Evolutionary conservation across 37 sponge, comb jelly and placozoan genomes (phyloP).

Genomic region (Mnemiopsis leidyi): DNA sequence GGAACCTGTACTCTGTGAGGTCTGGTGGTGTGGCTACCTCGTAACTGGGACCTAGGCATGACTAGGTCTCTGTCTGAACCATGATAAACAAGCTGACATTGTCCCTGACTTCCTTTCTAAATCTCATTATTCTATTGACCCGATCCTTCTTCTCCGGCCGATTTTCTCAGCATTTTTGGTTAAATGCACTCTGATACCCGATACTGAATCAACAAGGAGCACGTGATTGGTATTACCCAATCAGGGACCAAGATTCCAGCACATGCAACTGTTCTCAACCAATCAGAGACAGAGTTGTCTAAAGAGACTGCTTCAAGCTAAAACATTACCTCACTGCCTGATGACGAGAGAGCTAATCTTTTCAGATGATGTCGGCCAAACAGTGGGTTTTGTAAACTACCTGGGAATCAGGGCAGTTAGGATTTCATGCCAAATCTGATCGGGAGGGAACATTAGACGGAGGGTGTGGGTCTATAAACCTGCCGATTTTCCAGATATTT

Average conservation of each 20-base stretch:
- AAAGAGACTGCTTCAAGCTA: neutral
- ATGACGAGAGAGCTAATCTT: neutral
- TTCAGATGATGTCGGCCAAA: neutral
- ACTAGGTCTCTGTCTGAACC: neutral
- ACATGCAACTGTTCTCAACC: neutral
- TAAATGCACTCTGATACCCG: neutral
- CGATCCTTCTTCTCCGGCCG: neutral
- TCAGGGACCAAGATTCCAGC: neutral
- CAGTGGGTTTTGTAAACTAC: neutral
- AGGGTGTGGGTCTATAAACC: neutral
- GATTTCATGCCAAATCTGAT: neutral
- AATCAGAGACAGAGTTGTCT: neutral
- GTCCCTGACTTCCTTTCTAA: neutral
- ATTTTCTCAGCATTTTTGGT: neutral
- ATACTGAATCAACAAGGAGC: neutral
- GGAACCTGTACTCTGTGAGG: too few relatives aligned
- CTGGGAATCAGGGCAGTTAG: neutral
- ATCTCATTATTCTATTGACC: neutral
- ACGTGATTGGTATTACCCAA: neutral
- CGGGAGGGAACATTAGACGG: neutral
- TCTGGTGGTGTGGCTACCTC: neutral
- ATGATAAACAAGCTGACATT: neutral
- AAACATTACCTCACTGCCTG: neutral
- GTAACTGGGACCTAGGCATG: neutral
- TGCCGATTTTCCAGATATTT: neutral